Base-by-base conservation (phyloP, 2,888 invertebrate genomes). In the Ypsolopha scabrella region DNA sequence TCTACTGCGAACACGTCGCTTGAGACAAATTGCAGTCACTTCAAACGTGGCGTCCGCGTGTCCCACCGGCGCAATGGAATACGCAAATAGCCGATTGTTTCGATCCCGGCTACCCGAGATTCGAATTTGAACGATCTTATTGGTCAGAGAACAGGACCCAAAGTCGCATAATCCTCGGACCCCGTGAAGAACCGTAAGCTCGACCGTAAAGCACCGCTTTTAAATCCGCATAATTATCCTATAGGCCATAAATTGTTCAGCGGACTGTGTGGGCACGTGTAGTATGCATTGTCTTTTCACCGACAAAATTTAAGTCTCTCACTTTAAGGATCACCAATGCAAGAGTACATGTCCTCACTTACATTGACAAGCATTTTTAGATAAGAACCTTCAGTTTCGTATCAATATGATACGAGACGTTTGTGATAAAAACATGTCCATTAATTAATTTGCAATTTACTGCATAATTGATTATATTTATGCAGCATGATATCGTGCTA, bases 21-120 rank as follows among this genome's bases (percentile, higher is more conserved):
- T 58, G 66, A 75, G 82, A 83, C 85, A 85, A 85, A 85, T 85
- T 83, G 82, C 73, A 74, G 64, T 79, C 79, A 75, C 79, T 75
- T 79, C 76, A 78, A 78, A 78, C 71, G 72, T 72, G 71, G 72
- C 73, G 71, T 68, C 70, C 64, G 64, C 59, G 58, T 64, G 64
- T 70, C 71, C 69, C 68, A 64, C 58, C 65, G 67, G 64, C 63
- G 68, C 70, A 62, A 59, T 63, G 67, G 75, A 75, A 75, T 75
- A 71, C 75, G 67, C 73, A 75, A 77, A 75, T 70, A 69, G 68
- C 64, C 69, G 68, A 75, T 75, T 75, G 74, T 75, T 74, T 72
- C 67, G 63, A 60, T 69, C 67, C 61, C 58, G 58, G 55, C 57
- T 36, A 7, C n/a, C 24, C 6, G 34, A 4, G 38, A 38, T 14